phyloP scores from a whole-genome alignment of 2,113 vertebrate genomes.

The Dolichallabes microphthalmus region DNA sequence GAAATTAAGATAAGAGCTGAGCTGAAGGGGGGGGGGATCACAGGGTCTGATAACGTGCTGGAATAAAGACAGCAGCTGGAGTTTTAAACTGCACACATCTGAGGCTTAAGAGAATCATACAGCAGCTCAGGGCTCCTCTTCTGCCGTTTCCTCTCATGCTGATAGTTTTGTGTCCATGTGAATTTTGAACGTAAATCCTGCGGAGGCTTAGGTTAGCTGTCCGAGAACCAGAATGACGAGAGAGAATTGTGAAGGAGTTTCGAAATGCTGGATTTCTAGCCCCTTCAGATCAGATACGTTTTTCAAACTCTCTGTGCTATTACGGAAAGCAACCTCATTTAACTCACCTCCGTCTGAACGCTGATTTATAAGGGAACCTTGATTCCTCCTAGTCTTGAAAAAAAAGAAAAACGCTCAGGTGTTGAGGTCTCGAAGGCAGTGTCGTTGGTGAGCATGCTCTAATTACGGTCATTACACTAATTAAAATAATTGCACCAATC shows the following conservation, averaged over 20 bases:
- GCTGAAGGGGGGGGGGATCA: neutral
- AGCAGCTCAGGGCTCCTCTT: conserved; percentile 16
- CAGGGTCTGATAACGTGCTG: conserved; percentile 39
- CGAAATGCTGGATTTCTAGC: conserved; percentile 9
- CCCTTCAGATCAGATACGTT: conserved; percentile 1
- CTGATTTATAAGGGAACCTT: conserved; percentile 30
- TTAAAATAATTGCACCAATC: conserved; percentile 5
- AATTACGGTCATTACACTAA: neutral
- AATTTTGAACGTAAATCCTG: conserved; percentile 49
- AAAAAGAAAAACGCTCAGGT: neutral
- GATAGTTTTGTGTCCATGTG: conserved; percentile 52
- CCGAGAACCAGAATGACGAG: conserved; percentile 34
- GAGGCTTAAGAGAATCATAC: conserved; percentile 49
- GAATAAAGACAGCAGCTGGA: conserved; percentile 18
- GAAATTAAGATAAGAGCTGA: conserved; percentile 50
- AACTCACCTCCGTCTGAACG: neutral
- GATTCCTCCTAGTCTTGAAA: conserved; percentile 20
- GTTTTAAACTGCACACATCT: conserved; percentile 44
- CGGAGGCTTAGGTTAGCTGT: conserved; percentile 41
- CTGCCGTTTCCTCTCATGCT: conserved; percentile 36
- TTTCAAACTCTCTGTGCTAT: conserved; percentile 43
- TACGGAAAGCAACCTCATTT: conserved; percentile 28
- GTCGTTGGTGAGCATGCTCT: neutral
- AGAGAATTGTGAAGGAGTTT: neutral
- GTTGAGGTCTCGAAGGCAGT: neutral